Evolutionary conservation across 2,113 vertebrate species (phyloP).

Genomic region (Platysternon megacephalum): DNA sequence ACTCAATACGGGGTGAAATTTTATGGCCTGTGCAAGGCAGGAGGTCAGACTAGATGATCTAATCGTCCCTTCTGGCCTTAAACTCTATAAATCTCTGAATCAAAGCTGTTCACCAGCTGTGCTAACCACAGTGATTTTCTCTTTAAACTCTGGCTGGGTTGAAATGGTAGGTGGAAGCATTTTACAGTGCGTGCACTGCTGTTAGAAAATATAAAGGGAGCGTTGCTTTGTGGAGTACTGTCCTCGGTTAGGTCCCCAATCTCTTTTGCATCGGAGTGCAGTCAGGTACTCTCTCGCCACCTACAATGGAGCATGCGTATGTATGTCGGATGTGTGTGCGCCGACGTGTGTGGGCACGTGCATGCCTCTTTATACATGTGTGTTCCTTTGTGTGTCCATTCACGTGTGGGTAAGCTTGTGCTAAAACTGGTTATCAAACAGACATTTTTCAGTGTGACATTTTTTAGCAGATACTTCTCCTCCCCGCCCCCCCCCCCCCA

Average conservation of each 20-base stretch:
- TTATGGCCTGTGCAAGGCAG: not conserved
- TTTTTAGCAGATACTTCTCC: not conserved
- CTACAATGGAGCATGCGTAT: rapidly evolving
- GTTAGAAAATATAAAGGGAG: not conserved
- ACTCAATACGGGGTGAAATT: not conserved
- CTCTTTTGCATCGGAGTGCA: not conserved
- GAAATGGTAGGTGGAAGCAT: not conserved
- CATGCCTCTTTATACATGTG: not conserved
- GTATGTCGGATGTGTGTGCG: not conserved
- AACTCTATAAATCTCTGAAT: not conserved
- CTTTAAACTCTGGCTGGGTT: not conserved
- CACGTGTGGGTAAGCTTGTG: not conserved
- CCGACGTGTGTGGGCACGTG: too few species aligned
- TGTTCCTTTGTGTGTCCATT: not conserved
- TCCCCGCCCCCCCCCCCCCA: not conserved
- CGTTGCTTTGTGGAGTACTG: rapidly evolving
- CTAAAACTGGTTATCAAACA: not conserved
- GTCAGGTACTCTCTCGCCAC: not conserved
- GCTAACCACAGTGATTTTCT: not conserved
- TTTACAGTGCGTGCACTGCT: not conserved
- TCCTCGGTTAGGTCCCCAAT: not conserved
- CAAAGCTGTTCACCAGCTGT: not conserved
- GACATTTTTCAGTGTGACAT: not conserved
- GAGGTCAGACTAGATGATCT: not conserved
- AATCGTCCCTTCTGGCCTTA: not conserved